Evolutionary conservation across 1,140 invertebrate genomes (phyloP).

Genomic region (Drosophila parabipectinata): DNA sequence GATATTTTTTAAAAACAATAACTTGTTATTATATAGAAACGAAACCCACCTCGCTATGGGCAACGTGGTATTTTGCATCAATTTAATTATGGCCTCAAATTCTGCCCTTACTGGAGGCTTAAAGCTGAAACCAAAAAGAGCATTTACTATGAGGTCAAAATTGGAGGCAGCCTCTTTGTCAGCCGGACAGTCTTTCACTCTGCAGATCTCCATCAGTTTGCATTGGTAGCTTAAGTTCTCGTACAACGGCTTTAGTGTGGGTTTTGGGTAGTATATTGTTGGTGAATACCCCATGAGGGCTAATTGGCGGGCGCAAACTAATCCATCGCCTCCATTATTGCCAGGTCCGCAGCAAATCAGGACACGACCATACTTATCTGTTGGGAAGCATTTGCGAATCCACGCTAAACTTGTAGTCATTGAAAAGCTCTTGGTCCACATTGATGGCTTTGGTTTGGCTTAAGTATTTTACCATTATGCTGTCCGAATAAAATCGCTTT

Average conservation of each 20-base stretch:
- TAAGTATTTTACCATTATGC: no score
- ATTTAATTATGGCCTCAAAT: constrained; percentile 90
- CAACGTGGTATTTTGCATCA: constrained; percentile 86
- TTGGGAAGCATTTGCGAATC: constrained; percentile 88
- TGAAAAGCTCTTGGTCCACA: no score
- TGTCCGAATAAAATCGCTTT: no score
- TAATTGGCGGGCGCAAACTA: constrained; percentile 98
- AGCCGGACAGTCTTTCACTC: constrained; percentile 88
- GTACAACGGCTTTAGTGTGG: constrained; percentile 92
- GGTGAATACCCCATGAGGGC: constrained; percentile 95
- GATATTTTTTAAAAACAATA: neutral
- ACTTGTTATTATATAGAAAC: no score
- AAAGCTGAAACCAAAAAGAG: constrained; percentile 99
- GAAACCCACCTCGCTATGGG: constrained; percentile 86
- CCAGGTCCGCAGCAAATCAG: constrained; percentile 97
- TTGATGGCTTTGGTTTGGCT: no score
- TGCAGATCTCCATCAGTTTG: constrained; percentile 90
- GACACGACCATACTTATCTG: constrained; percentile 85
- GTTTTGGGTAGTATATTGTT: constrained; percentile 95
- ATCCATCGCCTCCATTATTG: constrained; percentile 99
- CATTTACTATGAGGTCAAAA: constrained; percentile 94
- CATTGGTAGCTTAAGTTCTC: constrained; percentile 94
- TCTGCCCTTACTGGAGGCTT: constrained; percentile 94
- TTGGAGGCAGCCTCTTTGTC: constrained; percentile 82
- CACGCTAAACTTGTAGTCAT: no score